Base-by-base conservation (phyloP, 2,888 invertebrate genomes). In the Cryptosula pallasiana region DNA sequence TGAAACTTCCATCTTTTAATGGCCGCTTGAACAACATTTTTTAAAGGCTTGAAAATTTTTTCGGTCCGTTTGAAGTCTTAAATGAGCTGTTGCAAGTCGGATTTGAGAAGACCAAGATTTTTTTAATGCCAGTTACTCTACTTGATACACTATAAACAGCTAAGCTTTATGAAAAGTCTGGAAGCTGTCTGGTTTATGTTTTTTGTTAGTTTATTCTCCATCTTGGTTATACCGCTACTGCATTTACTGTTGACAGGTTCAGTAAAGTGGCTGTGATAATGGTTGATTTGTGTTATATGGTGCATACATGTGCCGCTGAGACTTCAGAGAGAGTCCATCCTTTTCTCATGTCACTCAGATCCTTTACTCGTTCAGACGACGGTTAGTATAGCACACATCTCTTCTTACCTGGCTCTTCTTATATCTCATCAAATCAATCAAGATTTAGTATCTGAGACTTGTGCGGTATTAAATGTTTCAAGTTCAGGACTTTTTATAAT, bases 211-310 rank as follows among this genome's bases (percentile, higher is more conserved):
- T n/a, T n/a, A n/a, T n/a, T n/a, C n/a, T n/a, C n/a, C n/a, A n/a
- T n/a, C n/a, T n/a, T n/a, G n/a, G n/a, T n/a, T n/a, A n/a, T n/a
- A n/a, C n/a, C n/a, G n/a, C n/a, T n/a, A n/a, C n/a, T n/a, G n/a
- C n/a, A n/a, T n/a, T n/a, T n/a, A n/a, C n/a, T n/a, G 20, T 45
- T 45, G 45, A 45, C 45, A 45, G 45, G 20, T 45, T 20, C 9
- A 32, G 27, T 9, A 63, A 63, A 34, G 63, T 63, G 32, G 63
- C 63, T 32, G 9, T 63, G 13, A 27, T 63, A 5, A 32, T 63
- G 27, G 63, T 27, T 13, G 63, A 63, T n/a, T n/a, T 63, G 32
- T 63, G 63, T 34, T 32, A 63, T 27, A 63, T 63, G 63, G 13
- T 63, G 20, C 3, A 32, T 29, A 9, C 27, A 13, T 63, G 63